phyloP scores from a whole-genome alignment of 2,888 invertebrate species.

The Syritta pipiens region DNA sequence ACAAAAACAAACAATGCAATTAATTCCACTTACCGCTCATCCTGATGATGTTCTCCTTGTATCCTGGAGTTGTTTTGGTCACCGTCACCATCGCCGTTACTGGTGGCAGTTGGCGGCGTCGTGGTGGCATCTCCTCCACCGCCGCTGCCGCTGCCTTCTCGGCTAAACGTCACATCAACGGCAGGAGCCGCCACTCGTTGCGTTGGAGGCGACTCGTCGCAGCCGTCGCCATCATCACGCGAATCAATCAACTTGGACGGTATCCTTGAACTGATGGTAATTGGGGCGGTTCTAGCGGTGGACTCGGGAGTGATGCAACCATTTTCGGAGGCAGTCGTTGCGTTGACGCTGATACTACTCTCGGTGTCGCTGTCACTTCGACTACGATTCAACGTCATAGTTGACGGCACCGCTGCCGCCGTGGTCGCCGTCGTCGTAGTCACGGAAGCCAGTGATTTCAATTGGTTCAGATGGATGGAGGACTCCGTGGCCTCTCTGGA shows the following conservation, averaged over 20 bases:
- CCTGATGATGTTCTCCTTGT: constrained; percentile 69
- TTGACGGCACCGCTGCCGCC: constrained; percentile 30
- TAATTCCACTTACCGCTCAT: constrained; percentile 64
- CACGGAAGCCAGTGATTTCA: constrained; percentile 52
- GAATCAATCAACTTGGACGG: constrained; percentile 76
- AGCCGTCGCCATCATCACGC: constrained; percentile 78
- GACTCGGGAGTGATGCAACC: constrained; percentile 45
- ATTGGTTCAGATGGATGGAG: constrained; percentile 58
- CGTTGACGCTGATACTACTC: constrained; percentile 72
- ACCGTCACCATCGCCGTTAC: constrained; percentile 70
- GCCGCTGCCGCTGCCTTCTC: constrained; percentile 63
- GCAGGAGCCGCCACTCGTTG: neutral
- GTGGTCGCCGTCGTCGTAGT: constrained; percentile 2
- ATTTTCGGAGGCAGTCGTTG: constrained; percentile 72
- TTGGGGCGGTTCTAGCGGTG: constrained; percentile 29
- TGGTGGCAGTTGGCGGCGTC: constrained; percentile 68
- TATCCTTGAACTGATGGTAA: constrained; percentile 33
- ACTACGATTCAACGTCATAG: constrained; percentile 63
- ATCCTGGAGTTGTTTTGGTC: constrained; percentile 72
- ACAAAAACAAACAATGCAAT: constrained; percentile 61
- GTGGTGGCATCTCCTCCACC: too few species aligned
- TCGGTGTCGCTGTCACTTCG: constrained; percentile 64
- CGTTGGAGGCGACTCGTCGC: neutral
- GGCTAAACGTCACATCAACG: constrained; percentile 70
- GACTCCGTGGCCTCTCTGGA: too few species aligned